Percentiles rank a stretch among this genome's conserved stretches.
phyloP scores from a whole-genome alignment of 2,797 vertebrate species.

The Gallinago stenura region DNA sequence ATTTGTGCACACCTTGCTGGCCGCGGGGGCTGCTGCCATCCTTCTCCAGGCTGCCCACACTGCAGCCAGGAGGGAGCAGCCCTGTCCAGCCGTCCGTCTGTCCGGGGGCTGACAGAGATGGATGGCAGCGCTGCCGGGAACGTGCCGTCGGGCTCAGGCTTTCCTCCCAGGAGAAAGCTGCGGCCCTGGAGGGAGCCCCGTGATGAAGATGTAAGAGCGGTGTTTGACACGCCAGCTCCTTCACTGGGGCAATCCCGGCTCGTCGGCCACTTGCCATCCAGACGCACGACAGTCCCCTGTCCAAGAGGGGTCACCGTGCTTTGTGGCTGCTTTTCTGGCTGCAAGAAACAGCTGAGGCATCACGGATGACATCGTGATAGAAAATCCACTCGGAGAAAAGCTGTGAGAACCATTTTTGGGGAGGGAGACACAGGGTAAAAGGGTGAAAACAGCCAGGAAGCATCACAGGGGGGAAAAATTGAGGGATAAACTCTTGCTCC shows the following conservation, averaged over 20 bases:
- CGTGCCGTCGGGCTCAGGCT: not conserved
- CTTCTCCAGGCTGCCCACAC: not conserved
- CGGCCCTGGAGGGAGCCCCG: not conserved
- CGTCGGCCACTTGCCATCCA: not conserved
- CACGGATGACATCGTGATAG: accelerated
- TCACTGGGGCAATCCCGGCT: not conserved
- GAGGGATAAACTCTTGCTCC: accelerated
- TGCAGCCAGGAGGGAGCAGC: not conserved
- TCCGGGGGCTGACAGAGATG: not conserved
- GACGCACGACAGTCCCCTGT: accelerated
- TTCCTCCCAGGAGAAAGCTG: not conserved
- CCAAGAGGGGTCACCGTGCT: accelerated
- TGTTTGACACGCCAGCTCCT: conserved; percentile 9
- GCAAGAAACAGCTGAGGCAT: accelerated
- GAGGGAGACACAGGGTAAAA: accelerated
- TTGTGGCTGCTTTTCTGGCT: not conserved
- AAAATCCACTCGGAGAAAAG: not conserved
- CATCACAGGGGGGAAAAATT: accelerated
- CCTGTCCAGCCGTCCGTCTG: accelerated
- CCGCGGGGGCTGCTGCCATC: not conserved
- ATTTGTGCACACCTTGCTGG: not conserved
- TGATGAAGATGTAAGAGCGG: conserved; percentile 47
- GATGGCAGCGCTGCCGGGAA: not conserved
- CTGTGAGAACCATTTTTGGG: accelerated
- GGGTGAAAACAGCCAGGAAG: not conserved